Base-by-base conservation (phyloP, 1,140 invertebrate species). In the Lordiphosa stackelbergi region DNA sequence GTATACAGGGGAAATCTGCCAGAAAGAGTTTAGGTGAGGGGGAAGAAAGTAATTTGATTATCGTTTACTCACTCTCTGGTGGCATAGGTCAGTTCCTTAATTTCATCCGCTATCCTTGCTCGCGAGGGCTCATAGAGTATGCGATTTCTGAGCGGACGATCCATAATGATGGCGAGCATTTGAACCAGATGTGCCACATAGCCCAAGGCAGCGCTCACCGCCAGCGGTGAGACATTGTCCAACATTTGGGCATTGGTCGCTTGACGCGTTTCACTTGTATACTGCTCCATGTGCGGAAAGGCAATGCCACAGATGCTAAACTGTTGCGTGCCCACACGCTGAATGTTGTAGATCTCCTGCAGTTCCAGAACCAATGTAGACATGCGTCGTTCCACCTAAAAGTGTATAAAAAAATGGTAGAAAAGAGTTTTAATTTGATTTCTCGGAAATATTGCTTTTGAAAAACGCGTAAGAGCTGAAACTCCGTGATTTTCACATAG, bases 111-210 rank as follows among this genome's bases (percentile, higher is more conserved):
- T 57, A 96, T 94, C 70, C 91, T 90, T 52, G 94, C 94, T 24
- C 92, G 88, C 6, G 95, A 96, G 3, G 95, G 94, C 66, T 91
- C 91, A 88, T 94, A 91, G 28, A 91, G 88, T 36, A 96, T 91
- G 10, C 93, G 92, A 88, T 96, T 88, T 22, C 95, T 90, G 9
- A 95, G 89, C 56, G 95, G 94, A 65, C 95, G 89, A 88, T 95
- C 93, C 37, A 96, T 89, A 79, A 96, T 93, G 61, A 91, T 92
- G 5, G 94, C 92, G 69, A 95, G 91, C 92, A 96, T 95, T 66
- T 93, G 89, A 2, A 94, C 90, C 11, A 94, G 88, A 86, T 96
- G 95, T 54, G 93, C 92, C 41, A 95, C 93, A 84, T 93, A 96
- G 31, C 95, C 95, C 36, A 96, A 88, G 6, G 93, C 94, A 40